Evolutionary conservation across 2,888 invertebrate species (phyloP).

Genomic region (Oasisia sp.): DNA sequence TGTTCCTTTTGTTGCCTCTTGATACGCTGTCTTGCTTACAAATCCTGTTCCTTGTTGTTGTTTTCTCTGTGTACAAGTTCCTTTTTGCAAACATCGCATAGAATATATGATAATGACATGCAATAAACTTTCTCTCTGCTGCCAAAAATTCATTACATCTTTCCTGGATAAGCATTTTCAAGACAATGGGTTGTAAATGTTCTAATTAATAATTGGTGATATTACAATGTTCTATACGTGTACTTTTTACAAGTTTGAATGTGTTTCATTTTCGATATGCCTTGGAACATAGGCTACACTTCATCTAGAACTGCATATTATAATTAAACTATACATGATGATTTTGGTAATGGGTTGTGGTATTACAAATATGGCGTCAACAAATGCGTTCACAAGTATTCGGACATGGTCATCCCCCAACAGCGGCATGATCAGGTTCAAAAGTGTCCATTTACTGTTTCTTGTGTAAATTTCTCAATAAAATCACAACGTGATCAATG

Average conservation of each 20-base stretch:
- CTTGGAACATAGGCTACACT: not conserved
- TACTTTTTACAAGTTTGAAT: not conserved
- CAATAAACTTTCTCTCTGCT: too few species aligned
- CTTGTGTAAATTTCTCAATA: not conserved
- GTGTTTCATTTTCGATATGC: not conserved
- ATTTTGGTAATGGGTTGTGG: not conserved
- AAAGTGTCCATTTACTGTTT: not conserved
- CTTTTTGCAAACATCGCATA: too few species aligned
- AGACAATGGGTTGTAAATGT: not conserved
- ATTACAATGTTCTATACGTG: not conserved
- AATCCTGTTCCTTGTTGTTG: not conserved
- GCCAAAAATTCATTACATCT: too few species aligned
- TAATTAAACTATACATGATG: not conserved
- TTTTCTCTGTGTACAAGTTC: not conserved
- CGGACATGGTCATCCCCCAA: not conserved
- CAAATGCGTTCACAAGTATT: not conserved
- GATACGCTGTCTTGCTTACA: not conserved
- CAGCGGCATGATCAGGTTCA: not conserved
- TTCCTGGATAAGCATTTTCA: not conserved
- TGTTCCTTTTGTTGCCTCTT: not conserved
- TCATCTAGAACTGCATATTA: not conserved
- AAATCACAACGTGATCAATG: not conserved
- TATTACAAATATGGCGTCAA: not conserved
- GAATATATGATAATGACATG: too few species aligned
- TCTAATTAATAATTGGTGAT: not conserved